Conservation (phyloP, 2,113 vertebrate genomes). For the Grus americana region DNA sequence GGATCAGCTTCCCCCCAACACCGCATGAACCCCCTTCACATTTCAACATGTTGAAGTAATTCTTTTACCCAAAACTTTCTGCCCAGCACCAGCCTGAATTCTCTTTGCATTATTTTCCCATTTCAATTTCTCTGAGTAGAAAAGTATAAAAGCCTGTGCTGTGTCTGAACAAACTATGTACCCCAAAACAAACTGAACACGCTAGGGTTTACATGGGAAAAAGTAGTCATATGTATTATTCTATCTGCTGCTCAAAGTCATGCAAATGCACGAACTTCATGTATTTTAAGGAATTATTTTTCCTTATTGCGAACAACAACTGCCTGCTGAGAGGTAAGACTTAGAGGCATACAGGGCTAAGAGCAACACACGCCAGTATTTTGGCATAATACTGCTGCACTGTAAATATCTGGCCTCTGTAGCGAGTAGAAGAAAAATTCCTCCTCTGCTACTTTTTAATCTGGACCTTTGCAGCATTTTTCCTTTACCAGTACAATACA, state of each 20-base stretch:
- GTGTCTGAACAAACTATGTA: not conserved
- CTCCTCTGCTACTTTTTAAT: not conserved
- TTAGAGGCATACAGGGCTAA: not conserved
- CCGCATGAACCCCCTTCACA: not conserved
- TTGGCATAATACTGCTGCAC: not conserved
- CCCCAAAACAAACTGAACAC: not conserved
- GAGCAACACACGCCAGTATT: not conserved
- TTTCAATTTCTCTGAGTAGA: not conserved
- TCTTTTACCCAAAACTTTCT: not conserved
- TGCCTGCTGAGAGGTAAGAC: not conserved
- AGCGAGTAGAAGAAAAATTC: not conserved
- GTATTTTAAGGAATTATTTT: not conserved
- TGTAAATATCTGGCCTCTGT: not conserved
- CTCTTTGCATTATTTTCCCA: not conserved
- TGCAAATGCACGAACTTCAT: not conserved
- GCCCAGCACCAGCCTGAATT: not conserved
- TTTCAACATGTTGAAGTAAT: not conserved
- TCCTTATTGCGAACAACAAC: not conserved
- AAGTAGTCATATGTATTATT: not conserved
- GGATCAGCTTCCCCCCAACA: not conserved
- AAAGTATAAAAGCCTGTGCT: not conserved
- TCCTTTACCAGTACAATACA: not conserved
- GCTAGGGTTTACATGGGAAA: not conserved
- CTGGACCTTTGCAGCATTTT: not conserved
- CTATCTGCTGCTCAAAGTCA: not conserved